Conservation (phyloP, 2,888 invertebrate genomes). For the Copidosoma aretas region DNA sequence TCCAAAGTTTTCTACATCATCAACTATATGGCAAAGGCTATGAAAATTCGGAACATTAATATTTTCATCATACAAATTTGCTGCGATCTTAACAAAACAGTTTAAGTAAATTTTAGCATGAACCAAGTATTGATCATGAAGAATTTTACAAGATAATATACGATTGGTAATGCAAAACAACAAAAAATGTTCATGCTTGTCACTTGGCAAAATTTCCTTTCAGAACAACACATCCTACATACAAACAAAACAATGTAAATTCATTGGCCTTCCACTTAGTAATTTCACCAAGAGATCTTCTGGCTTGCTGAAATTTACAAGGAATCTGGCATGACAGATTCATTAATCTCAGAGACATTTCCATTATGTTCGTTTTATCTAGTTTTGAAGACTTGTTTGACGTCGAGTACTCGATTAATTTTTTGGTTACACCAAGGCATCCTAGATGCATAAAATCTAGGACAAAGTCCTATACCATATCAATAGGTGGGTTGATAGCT, state of each 20-base stretch:
- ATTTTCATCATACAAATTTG: constrained; percentile 24
- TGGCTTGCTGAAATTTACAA: constrained; percentile 30
- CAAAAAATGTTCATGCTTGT: constrained; percentile 27
- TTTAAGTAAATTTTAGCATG: constrained; percentile 25
- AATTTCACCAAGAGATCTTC: constrained; percentile 23
- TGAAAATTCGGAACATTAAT: constrained; percentile 35
- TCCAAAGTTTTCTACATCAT: constrained; percentile 28
- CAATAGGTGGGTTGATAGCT: too few species aligned
- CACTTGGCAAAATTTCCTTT: constrained; percentile 20
- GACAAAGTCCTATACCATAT: too few species aligned
- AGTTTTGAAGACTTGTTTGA: constrained; percentile 5
- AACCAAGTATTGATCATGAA: constrained; percentile 4
- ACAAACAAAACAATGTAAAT: constrained; percentile 33
- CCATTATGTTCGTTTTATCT: neutral
- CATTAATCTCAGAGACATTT: neutral
- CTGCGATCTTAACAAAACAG: constrained; percentile 17
- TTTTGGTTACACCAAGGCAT: constrained; percentile 25
- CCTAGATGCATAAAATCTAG: constrained; percentile 33
- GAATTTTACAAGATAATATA: constrained; percentile 31
- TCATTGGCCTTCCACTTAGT: constrained; percentile 38
- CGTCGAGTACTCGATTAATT: constrained; percentile 18
- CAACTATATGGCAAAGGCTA: constrained; percentile 28
- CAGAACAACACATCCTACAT: constrained; percentile 30
- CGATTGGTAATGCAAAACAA: constrained; percentile 24
- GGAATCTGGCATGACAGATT: constrained; percentile 17